Base-by-base conservation (phyloP, 35 echinoderm and acorn worm genomes). In the Antedon bifida region DNA sequence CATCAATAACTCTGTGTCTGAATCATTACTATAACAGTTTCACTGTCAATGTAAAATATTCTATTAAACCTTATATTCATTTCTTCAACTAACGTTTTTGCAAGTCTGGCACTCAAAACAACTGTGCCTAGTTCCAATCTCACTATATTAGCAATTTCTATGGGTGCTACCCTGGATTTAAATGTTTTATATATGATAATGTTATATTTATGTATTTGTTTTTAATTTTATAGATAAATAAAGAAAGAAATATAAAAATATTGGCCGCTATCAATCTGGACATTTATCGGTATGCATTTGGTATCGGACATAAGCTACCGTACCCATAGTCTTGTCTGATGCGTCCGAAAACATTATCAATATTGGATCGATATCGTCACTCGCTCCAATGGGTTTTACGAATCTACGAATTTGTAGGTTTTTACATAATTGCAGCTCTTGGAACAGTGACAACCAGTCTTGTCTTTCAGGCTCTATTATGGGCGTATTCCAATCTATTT, bases 1-100 rank as follows among this genome's bases (percentile, higher is more conserved):
- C 86, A 86, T 0, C 88, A 83, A 77, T 90, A 90, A 36, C 88
- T 90, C 74, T 78, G 13, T 34, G 86, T 90, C 31, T 90, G 88
- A 11, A 90, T 82, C 88, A 86, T 90, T 0, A 78, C 77, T 77
- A 78, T 75, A 8, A 90, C 88, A 34, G 82, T 90, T 32, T 90
- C 83, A 36, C 88, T 90, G 84, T 90, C 88, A 21, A 86, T 39
- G 30, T 90, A 85, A 8, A 81, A 35, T 8, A 82, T 81, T 86
- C 79, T 85, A 0, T 76, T 5, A n/a, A 86, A 90, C 0, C 78
- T 17, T 30, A 90, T 77, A 7, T 76, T 29, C 35, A 35, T 89
- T 28, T 89, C 81, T 30, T 89, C 77, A 30, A 78, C 46, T 9
- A 88, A 51, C 30, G 55, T 76, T 21, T 81, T 44, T 8, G 88